phyloP scores from a whole-genome alignment of 2,113 vertebrate genomes.

The Brachionichthys hirsutus region DNA sequence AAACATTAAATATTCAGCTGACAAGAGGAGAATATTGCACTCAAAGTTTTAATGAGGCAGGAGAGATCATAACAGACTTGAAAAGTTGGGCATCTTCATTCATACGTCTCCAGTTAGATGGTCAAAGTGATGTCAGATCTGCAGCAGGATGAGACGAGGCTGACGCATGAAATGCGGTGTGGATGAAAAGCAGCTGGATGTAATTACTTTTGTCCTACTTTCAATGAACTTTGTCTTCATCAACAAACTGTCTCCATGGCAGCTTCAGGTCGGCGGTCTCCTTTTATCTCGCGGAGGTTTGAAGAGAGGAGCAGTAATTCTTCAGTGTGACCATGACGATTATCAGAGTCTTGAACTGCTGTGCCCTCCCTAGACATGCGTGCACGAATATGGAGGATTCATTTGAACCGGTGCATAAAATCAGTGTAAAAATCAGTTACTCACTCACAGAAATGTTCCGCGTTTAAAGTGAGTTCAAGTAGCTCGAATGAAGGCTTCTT shows the following conservation, averaged over 20 bases:
- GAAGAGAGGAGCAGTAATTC: constrained; percentile 35
- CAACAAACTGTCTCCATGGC: constrained; percentile 36
- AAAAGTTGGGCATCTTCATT: constrained; percentile 3
- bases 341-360: constrained; percentile 29
- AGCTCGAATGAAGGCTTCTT: background rate
- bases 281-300: constrained; percentile 48
- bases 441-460: constrained; percentile 1
- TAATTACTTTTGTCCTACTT: constrained; percentile 67
- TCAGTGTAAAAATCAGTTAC: constrained; percentile 17
- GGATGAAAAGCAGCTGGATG: constrained; percentile 34
- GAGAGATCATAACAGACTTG: constrained; percentile 23
- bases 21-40: constrained; percentile 14
- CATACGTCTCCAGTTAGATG: constrained; percentile 9
- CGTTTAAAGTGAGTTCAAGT: constrained; percentile 3
- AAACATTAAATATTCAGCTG: constrained; percentile 22
- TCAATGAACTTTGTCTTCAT: constrained; percentile 42
- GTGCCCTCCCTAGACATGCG: constrained; percentile 30
- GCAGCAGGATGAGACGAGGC: constrained; percentile 5
- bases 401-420: constrained; percentile 26
- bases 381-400: constrained; percentile 24
- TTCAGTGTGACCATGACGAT: constrained; percentile 28
- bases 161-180: constrained; percentile 7
- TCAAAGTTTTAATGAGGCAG: constrained; percentile 38
- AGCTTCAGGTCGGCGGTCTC: constrained; percentile 53
- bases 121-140: background rate